Evolutionary conservation across 1,140 invertebrate species (phyloP).

Genomic region (Euwallacea fornicatus): DNA sequence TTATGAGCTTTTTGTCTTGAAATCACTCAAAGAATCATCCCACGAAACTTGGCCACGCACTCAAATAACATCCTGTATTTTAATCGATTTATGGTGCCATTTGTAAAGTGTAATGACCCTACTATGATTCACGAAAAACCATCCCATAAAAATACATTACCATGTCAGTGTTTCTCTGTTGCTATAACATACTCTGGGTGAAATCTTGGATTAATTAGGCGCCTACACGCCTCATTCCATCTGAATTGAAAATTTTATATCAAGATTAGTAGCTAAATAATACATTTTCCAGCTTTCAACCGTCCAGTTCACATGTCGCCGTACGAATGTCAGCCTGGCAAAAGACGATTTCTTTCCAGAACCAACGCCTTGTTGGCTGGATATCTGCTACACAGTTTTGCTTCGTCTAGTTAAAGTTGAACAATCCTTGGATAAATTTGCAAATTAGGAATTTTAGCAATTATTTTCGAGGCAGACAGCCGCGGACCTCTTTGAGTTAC

Average conservation of each 20-base stretch:
- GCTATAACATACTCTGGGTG: neutral
- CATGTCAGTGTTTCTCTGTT: neutral
- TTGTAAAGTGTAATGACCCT: constrained; percentile 24
- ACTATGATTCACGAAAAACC: constrained; percentile 20
- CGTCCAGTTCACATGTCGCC: no score
- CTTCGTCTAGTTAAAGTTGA: neutral
- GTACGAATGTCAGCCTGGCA: no score
- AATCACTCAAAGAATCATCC: no score
- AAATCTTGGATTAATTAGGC: no score
- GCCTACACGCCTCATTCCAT: no score
- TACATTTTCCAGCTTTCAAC: no score
- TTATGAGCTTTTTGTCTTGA: no score
- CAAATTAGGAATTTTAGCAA: neutral
- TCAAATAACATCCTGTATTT: no score
- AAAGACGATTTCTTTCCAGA: no score
- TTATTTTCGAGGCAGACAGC: neutral
- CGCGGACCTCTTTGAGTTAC: neutral
- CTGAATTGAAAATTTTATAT: no score
- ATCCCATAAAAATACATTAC: constrained; percentile 18
- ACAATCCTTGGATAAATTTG: neutral
- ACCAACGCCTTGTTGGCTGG: neutral
- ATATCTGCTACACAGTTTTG: neutral
- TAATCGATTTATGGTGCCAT: neutral
- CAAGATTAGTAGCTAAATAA: no score
- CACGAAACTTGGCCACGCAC: no score